A percentile compares a stretch with the other conserved stretches of the same genome.
Evolutionary conservation across 1,140 invertebrate species (phyloP).

Genomic region (Gonatopus flavifemur): DNA sequence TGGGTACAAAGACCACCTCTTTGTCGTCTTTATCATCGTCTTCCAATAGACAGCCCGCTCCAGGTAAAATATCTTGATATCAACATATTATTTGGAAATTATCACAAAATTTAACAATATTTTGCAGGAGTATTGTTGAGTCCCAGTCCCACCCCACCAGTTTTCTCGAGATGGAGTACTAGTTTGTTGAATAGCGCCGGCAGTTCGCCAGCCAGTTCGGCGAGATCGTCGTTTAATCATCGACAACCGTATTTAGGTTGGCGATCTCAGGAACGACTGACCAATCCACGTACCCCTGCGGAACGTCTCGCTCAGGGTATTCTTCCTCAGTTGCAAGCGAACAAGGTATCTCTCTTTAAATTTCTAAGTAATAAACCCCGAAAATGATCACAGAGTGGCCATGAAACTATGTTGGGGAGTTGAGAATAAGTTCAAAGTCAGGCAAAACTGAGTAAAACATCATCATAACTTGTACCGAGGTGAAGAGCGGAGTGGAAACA

Average conservation of each 20-base stretch:
- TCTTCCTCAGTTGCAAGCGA: slow-evolving; percentile 55
- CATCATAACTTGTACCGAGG: no score
- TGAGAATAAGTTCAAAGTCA: no score
- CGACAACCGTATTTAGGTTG: slow-evolving; percentile 83
- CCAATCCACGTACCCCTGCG: slow-evolving; percentile 77
- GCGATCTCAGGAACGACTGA: slow-evolving; percentile 81
- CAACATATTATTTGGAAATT: no score
- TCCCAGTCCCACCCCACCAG: slow-evolving; percentile 57
- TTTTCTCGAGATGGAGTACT: slow-evolving; percentile 82
- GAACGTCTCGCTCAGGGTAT: slow-evolving; percentile 69
- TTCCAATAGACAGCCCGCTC: slow-evolving; percentile 54
- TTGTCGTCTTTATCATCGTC: slow-evolving; percentile 65
- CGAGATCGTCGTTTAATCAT: slow-evolving; percentile 66
- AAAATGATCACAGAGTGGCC: no score
- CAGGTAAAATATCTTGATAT: no score
- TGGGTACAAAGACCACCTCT: slow-evolving; percentile 77
- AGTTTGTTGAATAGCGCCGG: slow-evolving; percentile 78
- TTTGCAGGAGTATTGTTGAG: slow-evolving; percentile 49
- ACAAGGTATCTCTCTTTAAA: no score
- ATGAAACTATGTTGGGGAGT: no score
- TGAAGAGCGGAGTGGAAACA: no score
- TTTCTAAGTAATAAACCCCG: no score
- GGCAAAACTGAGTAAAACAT: no score
- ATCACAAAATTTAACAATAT: background rate
- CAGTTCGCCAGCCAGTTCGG: slow-evolving; percentile 67